phyloP scores from a whole-genome alignment of 1,140 invertebrate genomes.

The Lerema accius region DNA sequence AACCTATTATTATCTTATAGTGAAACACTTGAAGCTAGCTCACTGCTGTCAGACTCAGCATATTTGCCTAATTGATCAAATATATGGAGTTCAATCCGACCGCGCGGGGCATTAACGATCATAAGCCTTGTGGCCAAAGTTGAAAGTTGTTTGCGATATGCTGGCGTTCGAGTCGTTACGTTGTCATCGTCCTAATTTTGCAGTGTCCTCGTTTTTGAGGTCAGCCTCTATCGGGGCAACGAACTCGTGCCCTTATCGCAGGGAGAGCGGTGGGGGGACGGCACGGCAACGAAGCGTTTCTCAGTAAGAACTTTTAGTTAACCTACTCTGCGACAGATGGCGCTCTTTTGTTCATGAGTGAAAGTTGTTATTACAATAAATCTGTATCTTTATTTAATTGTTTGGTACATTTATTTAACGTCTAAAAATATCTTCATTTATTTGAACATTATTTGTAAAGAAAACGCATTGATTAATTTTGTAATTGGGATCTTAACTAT shows the following conservation, averaged over 20 bases:
- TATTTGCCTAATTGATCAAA: conserved; percentile 83
- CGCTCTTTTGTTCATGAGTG: conserved; percentile 39
- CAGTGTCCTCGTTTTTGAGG: conserved; percentile 83
- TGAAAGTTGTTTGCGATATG: conserved; percentile 52
- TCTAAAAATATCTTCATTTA: no score
- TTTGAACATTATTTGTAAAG: no score
- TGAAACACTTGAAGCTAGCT: conserved; percentile 74
- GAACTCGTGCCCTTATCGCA: conserved; percentile 82
- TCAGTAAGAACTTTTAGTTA: conserved; percentile 45
- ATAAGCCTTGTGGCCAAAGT: conserved; percentile 51
- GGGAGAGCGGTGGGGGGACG: conserved; percentile 58
- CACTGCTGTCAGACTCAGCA: conserved; percentile 74
- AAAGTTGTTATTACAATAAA: conserved; percentile 11
- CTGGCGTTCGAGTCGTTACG: conserved; percentile 77
- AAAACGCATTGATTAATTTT: no score
- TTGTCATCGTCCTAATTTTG: conserved; percentile 83
- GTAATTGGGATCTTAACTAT: neutral
- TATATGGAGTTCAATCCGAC: conserved; percentile 69
- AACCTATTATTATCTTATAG: conserved; percentile 67
- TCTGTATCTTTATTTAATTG: neutral
- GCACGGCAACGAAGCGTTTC: conserved; percentile 53
- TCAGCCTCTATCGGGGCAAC: conserved; percentile 80
- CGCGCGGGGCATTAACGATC: conserved; percentile 43
- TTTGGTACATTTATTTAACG: no score
- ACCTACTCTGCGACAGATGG: conserved; percentile 70